A percentile compares a stretch with the other conserved stretches of the same genome.
Conservation (phyloP, 2,113 vertebrate species). For the Hypocryptadius cinnamomeus region DNA sequence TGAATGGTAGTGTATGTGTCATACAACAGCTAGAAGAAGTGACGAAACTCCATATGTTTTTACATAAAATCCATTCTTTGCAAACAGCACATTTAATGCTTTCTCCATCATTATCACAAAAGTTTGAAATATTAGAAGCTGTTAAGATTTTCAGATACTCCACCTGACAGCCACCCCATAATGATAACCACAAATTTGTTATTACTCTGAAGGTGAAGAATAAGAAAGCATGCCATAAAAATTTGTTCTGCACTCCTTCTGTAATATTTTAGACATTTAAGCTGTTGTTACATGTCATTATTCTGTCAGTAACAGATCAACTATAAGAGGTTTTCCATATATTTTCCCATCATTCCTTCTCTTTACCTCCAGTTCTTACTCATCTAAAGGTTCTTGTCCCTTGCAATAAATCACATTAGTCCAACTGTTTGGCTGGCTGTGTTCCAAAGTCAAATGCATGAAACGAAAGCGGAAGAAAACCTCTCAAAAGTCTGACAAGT, state of each 20-base stretch:
- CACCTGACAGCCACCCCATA: not conserved
- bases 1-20: not conserved
- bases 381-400: not conserved
- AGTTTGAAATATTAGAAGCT: not conserved
- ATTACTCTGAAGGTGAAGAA: slow-evolving; percentile 34
- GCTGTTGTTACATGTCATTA: slow-evolving; percentile 27
- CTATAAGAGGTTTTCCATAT: not conserved
- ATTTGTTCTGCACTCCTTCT: slow-evolving; percentile 17
- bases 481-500: not conserved
- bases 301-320: slow-evolving; percentile 32
- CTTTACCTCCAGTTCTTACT: not conserved
- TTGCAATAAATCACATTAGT: not conserved
- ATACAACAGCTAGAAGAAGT: not conserved
- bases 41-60: not conserved
- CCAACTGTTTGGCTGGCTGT: not conserved
- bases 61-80: not conserved
- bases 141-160: slow-evolving; percentile 6
- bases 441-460: not conserved
- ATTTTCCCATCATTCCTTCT: not conserved
- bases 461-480: not conserved
- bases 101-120: not conserved
- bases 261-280: slow-evolving; percentile 25
- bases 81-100: not conserved
- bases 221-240: slow-evolving; percentile 33
- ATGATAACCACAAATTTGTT: slow-evolving; percentile 25